phyloP scores from a whole-genome alignment of 2,797 vertebrate genomes.

The Smutsia gigantea region DNA sequence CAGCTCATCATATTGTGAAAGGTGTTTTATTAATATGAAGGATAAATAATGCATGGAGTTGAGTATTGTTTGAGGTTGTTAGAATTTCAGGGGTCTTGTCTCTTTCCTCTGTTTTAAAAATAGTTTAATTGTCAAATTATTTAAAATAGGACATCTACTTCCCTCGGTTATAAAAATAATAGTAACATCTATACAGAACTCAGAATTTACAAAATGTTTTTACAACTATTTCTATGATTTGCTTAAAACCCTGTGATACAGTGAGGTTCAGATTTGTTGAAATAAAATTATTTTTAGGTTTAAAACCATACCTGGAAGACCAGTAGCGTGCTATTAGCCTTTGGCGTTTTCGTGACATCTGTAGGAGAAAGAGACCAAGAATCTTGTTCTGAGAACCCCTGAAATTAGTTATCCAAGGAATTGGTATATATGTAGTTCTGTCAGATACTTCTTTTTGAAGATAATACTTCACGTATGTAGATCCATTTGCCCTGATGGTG shows the following conservation, averaged over 20 bases:
- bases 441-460: not conserved
- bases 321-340: not conserved
- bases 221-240: not conserved
- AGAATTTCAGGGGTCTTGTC: not conserved
- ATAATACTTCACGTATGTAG: not conserved
- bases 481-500: not conserved
- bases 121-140: constrained; percentile 34
- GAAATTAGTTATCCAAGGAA: not conserved
- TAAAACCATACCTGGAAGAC: not conserved
- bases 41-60: not conserved
- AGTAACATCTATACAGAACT: not conserved
- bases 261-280: not conserved
- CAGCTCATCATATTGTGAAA: not conserved
- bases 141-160: not conserved
- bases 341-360: not conserved
- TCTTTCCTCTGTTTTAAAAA: not conserved
- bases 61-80: not conserved
- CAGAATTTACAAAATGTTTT: not conserved
- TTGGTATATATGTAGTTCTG: not conserved
- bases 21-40: not conserved
- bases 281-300: not conserved
- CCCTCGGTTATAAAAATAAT: not conserved
- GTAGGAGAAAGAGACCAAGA: not conserved
- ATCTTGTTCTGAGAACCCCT: not conserved
- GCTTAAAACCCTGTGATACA: not conserved